These are phyloP conservation scores for Magallana angulata DNA, from an alignment of 1,140 invertebrate species.

Conservation along the genomic window DNA sequence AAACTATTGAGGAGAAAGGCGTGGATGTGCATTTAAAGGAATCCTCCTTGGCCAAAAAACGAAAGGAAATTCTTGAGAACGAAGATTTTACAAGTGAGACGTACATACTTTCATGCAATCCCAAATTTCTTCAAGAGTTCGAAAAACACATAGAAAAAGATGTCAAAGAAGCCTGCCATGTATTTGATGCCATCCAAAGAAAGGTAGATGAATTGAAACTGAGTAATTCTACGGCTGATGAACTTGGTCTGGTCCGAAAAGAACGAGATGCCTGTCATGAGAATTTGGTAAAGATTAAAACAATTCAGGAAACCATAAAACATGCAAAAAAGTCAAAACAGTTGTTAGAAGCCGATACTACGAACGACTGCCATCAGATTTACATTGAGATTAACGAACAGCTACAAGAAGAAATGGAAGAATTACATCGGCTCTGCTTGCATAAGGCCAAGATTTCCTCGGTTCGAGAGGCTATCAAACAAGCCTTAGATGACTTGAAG, in stretches of 20 bases:
- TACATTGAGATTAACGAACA: slow-evolving; percentile 52
- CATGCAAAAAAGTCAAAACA: slow-evolving; percentile 34
- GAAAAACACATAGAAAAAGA: slow-evolving; percentile 49
- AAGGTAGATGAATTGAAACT: slow-evolving; percentile 46
- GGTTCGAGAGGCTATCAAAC: slow-evolving; percentile 54
- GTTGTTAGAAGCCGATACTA: slow-evolving; percentile 29
- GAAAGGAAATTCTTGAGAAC: slow-evolving; percentile 44
- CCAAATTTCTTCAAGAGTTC: slow-evolving; percentile 46
- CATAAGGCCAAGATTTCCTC: slow-evolving; percentile 54
- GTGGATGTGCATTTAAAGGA: slow-evolving; percentile 44
- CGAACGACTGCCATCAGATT: slow-evolving; percentile 48
- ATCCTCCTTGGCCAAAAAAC: slow-evolving; percentile 44
- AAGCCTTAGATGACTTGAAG: slow-evolving; percentile 50
- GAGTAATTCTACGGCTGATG: background rate
- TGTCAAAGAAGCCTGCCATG: slow-evolving; percentile 37
- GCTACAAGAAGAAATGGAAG: slow-evolving; percentile 46
- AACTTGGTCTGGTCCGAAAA: slow-evolving; percentile 29
- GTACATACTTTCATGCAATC: slow-evolving; percentile 43
- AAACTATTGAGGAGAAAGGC: slow-evolving; percentile 49
- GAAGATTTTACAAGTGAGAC: slow-evolving; percentile 51
- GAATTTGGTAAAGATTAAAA: slow-evolving; percentile 31
- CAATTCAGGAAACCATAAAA: slow-evolving; percentile 46
- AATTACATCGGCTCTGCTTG: slow-evolving; percentile 42
- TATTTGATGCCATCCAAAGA: slow-evolving; percentile 41
- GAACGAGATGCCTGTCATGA: slow-evolving; percentile 39